Conservation (phyloP, 2,888 invertebrate species). For the Coenonympha glycerion region DNA sequence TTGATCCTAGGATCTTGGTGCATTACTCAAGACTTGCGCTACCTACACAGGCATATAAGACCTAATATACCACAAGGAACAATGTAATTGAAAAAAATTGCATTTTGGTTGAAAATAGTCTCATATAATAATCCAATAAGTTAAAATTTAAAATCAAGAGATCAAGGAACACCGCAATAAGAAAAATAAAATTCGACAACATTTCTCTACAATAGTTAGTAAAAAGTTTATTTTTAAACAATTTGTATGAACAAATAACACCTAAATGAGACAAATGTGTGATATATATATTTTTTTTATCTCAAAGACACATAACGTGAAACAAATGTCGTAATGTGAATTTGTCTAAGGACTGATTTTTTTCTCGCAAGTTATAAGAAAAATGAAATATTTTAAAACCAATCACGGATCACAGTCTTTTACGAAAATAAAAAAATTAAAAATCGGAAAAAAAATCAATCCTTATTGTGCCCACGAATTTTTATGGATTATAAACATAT, state of each 20-base stretch:
- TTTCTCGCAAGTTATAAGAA: constrained; percentile 36
- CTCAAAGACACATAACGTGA: constrained; percentile 61
- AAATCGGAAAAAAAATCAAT: constrained; percentile 43
- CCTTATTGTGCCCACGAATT: constrained; percentile 44
- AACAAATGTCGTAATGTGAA: constrained; percentile 69
- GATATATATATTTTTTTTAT: constrained; percentile 1
- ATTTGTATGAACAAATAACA: constrained; percentile 14
- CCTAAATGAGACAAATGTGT: constrained; percentile 17
- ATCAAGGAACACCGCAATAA: not conserved
- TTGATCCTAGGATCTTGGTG: too few species aligned
- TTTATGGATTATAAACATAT: constrained; percentile 61
- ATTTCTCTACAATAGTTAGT: not conserved
- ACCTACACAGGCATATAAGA: too few species aligned
- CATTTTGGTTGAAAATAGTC: too few species aligned
- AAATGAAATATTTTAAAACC: constrained; percentile 27
- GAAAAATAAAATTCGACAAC: not conserved
- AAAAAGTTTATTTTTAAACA: constrained; percentile 8
- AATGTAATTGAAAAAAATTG: too few species aligned
- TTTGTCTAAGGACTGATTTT: constrained; percentile 54
- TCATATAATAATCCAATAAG: too few species aligned
- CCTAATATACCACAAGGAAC: too few species aligned
- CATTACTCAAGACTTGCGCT: too few species aligned
- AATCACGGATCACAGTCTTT: constrained; percentile 42
- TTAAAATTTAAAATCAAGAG: not conserved
- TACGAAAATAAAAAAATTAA: constrained; percentile 21